Evolutionary conservation across 2,888 invertebrate species (phyloP).

Genomic region (Peribatodes rhomboidaria): DNA sequence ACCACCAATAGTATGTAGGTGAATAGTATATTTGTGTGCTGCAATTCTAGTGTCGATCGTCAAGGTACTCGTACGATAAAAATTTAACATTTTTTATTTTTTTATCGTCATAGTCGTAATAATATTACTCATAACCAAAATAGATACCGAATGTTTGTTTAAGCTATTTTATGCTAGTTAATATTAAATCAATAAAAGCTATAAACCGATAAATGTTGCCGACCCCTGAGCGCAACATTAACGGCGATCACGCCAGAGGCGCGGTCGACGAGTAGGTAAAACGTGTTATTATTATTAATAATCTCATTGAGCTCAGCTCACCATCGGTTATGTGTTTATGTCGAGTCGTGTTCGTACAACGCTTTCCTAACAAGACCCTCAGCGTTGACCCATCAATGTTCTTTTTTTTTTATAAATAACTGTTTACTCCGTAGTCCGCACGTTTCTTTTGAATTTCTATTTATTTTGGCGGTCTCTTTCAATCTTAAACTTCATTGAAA

Average conservation of each 20-base stretch:
- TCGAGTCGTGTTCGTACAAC: conserved; percentile 56
- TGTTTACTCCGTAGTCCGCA: too few relatives aligned
- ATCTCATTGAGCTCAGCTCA: conserved; percentile 70
- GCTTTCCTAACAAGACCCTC: conserved; percentile 53
- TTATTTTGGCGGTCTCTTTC: background rate
- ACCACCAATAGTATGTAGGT: too few relatives aligned
- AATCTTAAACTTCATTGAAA: too few relatives aligned
- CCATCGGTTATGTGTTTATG: conserved; percentile 48
- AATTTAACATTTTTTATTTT: too few relatives aligned
- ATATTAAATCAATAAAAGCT: background rate
- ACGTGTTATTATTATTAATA: conserved; percentile 84
- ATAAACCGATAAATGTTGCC: conserved; percentile 58
- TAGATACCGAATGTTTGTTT: too few relatives aligned
- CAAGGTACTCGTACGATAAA: too few relatives aligned
- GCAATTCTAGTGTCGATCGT: too few relatives aligned
- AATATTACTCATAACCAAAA: too few relatives aligned
- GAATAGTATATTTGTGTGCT: too few relatives aligned
- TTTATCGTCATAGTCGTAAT: too few relatives aligned
- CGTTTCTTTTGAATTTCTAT: background rate
- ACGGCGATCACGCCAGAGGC: conserved; percentile 72
- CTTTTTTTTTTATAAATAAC: too few relatives aligned
- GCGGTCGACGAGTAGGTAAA: conserved; percentile 74
- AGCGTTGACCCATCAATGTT: conserved; percentile 42
- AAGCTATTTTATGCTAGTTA: too few relatives aligned
- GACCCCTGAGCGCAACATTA: conserved; percentile 57